phyloP scores from a whole-genome alignment of 1,140 invertebrate genomes.

The Bradynema listronoti region DNA sequence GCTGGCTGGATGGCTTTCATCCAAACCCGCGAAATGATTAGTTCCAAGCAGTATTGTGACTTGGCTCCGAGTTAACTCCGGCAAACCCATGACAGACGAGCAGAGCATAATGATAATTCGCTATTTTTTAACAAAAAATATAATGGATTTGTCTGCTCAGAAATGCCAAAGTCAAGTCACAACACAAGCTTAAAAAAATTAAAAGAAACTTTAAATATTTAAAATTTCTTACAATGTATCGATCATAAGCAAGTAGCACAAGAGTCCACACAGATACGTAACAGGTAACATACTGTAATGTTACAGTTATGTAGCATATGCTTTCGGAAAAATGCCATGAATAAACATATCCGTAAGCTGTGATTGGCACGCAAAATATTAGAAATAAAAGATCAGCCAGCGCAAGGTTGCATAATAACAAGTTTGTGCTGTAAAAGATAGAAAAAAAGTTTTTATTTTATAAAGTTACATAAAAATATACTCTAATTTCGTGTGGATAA shows the following conservation, averaged over 20 bases:
- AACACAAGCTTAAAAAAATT: too few species aligned
- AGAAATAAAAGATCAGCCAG: constrained; percentile 82
- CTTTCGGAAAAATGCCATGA: constrained; percentile 69
- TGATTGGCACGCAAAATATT: constrained; percentile 87
- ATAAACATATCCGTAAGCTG: constrained; percentile 75
- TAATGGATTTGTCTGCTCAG: too few species aligned
- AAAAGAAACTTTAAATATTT: constrained; percentile 77
- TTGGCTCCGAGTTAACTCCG: too few species aligned
- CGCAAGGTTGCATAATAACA: constrained; percentile 43
- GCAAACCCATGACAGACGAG: too few species aligned
- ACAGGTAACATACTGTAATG: constrained; percentile 68
- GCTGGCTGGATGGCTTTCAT: too few species aligned
- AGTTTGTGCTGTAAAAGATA: constrained; percentile 36
- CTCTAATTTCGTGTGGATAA: too few species aligned
- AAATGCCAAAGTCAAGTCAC: neutral
- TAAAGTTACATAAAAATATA: neutral
- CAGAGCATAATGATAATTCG: too few species aligned
- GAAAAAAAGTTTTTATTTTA: neutral
- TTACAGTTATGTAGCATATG: constrained; percentile 37
- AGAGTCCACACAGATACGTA: constrained; percentile 85
- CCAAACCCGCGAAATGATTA: too few species aligned
- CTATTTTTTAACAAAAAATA: too few species aligned
- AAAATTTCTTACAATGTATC: constrained; percentile 64
- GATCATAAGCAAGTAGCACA: constrained; percentile 87
- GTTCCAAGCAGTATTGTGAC: too few species aligned